Evolutionary conservation across 2,888 invertebrate genomes (phyloP), one percentile per base, ranked within the genome.

Genomic region (Leucozona laternaria): DNA sequence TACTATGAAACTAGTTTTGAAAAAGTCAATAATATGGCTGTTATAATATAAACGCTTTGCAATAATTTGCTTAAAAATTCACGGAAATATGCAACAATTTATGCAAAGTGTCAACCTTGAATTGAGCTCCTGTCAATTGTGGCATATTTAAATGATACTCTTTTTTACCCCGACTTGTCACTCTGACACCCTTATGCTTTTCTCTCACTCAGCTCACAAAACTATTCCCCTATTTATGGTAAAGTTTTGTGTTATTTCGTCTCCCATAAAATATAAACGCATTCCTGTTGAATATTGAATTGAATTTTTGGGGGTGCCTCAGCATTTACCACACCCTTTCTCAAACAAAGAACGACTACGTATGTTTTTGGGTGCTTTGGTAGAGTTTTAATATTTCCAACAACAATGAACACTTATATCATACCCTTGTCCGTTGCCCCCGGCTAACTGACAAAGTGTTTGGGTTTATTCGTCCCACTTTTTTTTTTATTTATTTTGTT

Each of bases 221-320:
- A 7, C 8, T 22, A 34, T 53, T 53, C 53, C 68, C 68, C 53
- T 25, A 7, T 68, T 79, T 75, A 78, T 82, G 60, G 72, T 22
- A 75, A 48, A 60, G 64, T 68, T 45, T 70, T 70, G 62, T 22
- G 5, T 45, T 60, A 48, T 66, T 66, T 34, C 40, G 70, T 75
- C 25, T 64, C 48, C 57, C 57, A 79, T 75, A 83, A 79, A 83
- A 31, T 48, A 48, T 28, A 17, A 57, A 83, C 75, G 79, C 79
- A 79, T 83, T 83, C 83, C 83, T 83, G 83, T 83, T 83, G 79
- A 83, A 83, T 83, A 79, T 71, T 79, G 64, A 40, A 83, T 75
- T 68, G n/a, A 60, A 11, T 25, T 60, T 75, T 45, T 43, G 10
- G n/a, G 58, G 58, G 53, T 62, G 58, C 20, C 22, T 37, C 60